Evolutionary conservation across 1,140 invertebrate genomes (phyloP), one percentile per base, ranked within the genome.

Genomic region (Solenopsis fugax): DNA sequence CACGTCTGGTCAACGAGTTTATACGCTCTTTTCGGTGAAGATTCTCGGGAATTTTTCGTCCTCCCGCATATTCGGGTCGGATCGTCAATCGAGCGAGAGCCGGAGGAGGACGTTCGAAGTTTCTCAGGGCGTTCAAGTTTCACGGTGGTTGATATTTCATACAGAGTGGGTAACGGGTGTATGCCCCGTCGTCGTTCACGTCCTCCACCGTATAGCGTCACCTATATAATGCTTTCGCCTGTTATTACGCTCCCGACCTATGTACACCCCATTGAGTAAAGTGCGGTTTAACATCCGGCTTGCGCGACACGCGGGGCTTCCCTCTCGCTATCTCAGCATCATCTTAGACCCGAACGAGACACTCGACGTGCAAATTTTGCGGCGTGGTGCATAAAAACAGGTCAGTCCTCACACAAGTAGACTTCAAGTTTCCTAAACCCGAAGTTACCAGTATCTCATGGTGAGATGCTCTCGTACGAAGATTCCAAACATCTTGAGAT

Each of bases 111-210:
- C 90, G 85, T 52, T 86, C 91, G 48, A 93, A 94, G 94, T 95
- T 95, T 95, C 94, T 95, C 94, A 95, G 94, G 95, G 87, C 87
- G 94, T 94, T 95, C 95, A 89, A 93, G 91, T 95, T 95, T 95
- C 95, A 95, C 89, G 93, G 93, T 95, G 94, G 93, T 95, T 95
- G 95, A 95, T 95, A 95, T 95, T 95, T 95, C 95, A 95, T 95
- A 95, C 94, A 95, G 90, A 94, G 91, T 86, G 90, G 86, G 91
- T 93, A 93, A 94, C 90, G 90, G 88, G 87, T 29, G 92, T 93
- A 93, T 90, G 7, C 92, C 91, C 64, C 91, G 91, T 93, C 88
- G 78, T 77, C 65, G 91, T 91, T 60, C 89, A 54, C 37, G 91
- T 92, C 89, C 90, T 90, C 64, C 81, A 58, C 87, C 87, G 88